Evolutionary conservation across 1,140 invertebrate genomes (phyloP), one percentile per base, ranked within the genome.

Genomic region (Plodia interpunctella): DNA sequence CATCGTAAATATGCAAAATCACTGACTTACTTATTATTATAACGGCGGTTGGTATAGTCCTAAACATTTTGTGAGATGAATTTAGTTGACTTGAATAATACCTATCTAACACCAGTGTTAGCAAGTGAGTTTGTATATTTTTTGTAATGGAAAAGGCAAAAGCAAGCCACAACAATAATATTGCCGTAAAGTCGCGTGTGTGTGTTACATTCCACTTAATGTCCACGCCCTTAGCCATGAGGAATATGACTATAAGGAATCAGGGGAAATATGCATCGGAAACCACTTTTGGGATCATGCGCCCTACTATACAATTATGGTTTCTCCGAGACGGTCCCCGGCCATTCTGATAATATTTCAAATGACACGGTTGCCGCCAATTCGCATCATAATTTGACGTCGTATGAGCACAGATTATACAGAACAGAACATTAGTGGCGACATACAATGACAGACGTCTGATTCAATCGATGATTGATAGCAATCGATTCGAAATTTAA

Each of bases 281-380:
- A 72, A 78, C 70, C 68, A 66, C 55, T 59, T 63, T 60, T 66
- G n/a, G n/a, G n/a, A 57, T 58, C 49, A 60, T 56, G n/a, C n/a
- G n/a, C n/a, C 54, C 21, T 30, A 20, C 21, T 52, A 11, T 76
- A 70, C 78, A 78, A 82, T 79, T 74, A 74, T 63, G 64, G 56
- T 63, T 60, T 38, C 60, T 53, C 56, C 44, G 57, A 60, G 38
- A 55, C 64, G 62, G 65, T 65, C 56, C 49, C 63, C 68, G 74
- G 71, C 73, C 68, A 66, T 61, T 44, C 63, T 65, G 70, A 61
- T n/a, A 44, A 61, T 59, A 58, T 55, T 57, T 61, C 63, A 83
- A 83, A 80, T 80, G 78, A 80, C 71, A 80, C 60, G 77, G 70
- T 78, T 71, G 68, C 70, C 65, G 68, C 68, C 72, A 70, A 76